Percentiles rank a stretch among this genome's conserved stretches.
Evolutionary conservation across 2,113 vertebrate species (phyloP).

Genomic region (Epinephelus moara): DNA sequence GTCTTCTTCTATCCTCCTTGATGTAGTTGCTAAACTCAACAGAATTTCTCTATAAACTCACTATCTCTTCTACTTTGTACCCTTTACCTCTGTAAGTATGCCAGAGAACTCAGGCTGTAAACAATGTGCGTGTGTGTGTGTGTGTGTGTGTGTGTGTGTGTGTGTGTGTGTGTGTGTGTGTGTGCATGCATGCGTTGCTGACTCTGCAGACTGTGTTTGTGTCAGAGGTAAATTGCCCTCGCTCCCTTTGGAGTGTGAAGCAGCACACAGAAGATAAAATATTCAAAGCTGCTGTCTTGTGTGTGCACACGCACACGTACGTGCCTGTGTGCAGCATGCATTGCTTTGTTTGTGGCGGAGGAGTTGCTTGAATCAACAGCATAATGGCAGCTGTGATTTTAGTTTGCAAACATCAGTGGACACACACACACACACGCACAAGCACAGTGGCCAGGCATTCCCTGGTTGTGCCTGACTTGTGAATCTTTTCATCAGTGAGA

Average conservation of each 20-base stretch:
- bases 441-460: conserved; percentile 8
- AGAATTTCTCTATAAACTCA: not conserved
- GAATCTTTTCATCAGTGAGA: conserved; percentile 53
- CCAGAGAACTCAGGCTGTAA: conserved; percentile 11
- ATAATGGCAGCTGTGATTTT: conserved; percentile 19
- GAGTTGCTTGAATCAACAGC: conserved; percentile 28
- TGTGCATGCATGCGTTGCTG: conserved; percentile 38
- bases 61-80: conserved; percentile 5
- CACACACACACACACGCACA: not conserved
- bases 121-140: conserved; percentile 35
- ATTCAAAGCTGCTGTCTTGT: conserved; percentile 43
- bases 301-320: conserved; percentile 6
- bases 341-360: conserved; percentile 41
- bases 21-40: conserved; percentile 6
- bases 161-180: conserved; percentile 20
- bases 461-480: conserved; percentile 43
- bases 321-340: conserved; percentile 1
- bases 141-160: conserved; percentile 25
- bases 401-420: not conserved
- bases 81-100: conserved; percentile 10
- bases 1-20: not conserved
- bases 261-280: conserved; percentile 43
- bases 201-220: conserved; percentile 52
- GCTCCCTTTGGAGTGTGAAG: conserved; percentile 33
- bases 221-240: conserved; percentile 52